Evolutionary conservation across 64 coral and sea anemone species (phyloP), one percentile per base, ranked within the genome.

Genomic region (Anthopleura sola): DNA sequence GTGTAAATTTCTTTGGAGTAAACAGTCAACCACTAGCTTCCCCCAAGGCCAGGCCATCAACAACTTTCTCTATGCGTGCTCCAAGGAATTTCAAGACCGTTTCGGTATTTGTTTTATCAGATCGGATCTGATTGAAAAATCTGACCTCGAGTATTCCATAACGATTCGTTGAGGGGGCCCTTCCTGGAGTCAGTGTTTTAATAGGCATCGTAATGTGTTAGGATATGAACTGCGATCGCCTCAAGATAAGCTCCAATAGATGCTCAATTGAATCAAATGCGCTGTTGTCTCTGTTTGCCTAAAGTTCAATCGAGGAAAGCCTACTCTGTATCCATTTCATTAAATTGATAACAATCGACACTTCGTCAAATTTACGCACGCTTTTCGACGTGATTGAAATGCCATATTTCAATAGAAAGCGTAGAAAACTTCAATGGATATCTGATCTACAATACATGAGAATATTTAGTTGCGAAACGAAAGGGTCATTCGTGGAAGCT

Each of bases 91-190:
- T 29, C 62, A 66, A 66, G 23, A 66, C 20, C 23, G 60, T 32
- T 33, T 32, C n/a, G 66, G 29, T 34, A 71, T 34, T 32, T 34
- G 66, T 71, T 71, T 71, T 71, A 71, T 71, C 66, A 34, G n/a
- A 71, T 71, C 66, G 66, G 66, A 71, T 71, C 28, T 71, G 66
- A 71, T 71, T 71, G 66, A 71, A 34, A 12, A 29, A 71, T 34
- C 8, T 71, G 66, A 71, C 66, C 66, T 71, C 23, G n/a, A 34
- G 66, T 34, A 12, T 71, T 71, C 26, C 28, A 32, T 34, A 71
- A 71, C 66, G 31, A 71, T 31, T 14, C 66, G 13, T 71, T 29
- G 66, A 33, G 66, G 66, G 66, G 66, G 66, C n/a, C 29, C 66
- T 71, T 71, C 31, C 66, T 32, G 31, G 28, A 15, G 28, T 14